Evolutionary conservation across 2,797 vertebrate genomes (phyloP).

Genomic region (Periparus ater): DNA sequence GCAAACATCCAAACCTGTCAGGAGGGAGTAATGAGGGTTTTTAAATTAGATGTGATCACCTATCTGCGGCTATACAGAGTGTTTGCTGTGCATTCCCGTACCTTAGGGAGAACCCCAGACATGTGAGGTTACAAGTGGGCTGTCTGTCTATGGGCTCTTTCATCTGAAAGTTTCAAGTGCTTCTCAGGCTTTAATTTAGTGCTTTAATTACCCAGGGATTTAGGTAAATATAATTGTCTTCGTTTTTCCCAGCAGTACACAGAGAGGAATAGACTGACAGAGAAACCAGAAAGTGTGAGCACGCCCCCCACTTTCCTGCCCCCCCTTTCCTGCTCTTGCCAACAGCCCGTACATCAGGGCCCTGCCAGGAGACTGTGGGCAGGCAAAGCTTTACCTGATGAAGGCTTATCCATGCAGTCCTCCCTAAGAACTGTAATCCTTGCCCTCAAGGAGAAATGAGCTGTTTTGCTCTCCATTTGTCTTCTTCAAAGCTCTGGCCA

Average conservation of each 20-base stretch:
- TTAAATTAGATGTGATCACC: conserved; percentile 61
- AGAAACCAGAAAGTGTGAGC: neutral
- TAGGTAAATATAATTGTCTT: conserved; percentile 48
- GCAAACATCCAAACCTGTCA: conserved; percentile 59
- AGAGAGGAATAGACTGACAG: conserved; percentile 24
- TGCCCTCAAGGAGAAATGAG: conserved; percentile 29
- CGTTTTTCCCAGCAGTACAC: neutral
- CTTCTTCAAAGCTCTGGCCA: conserved; percentile 50
- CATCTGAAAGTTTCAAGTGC: neutral
- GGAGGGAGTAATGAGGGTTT: conserved; percentile 45
- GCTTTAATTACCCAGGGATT: conserved; percentile 12
- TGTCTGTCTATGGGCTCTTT: neutral
- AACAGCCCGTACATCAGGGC: neutral
- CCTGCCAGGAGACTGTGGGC: neutral
- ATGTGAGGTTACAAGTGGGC: neutral
- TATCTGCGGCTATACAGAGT: conserved; percentile 13
- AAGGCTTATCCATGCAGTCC: neutral
- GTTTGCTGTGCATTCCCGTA: neutral
- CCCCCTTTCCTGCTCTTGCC: neutral
- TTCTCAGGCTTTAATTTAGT: conserved; percentile 40
- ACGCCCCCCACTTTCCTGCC: fast-evolving
- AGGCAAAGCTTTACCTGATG: neutral
- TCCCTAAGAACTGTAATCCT: neutral
- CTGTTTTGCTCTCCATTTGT: conserved; percentile 15
- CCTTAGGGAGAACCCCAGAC: neutral